Base-by-base conservation (phyloP, 2,888 invertebrate species). In the Gasteruption jaculator region DNA sequence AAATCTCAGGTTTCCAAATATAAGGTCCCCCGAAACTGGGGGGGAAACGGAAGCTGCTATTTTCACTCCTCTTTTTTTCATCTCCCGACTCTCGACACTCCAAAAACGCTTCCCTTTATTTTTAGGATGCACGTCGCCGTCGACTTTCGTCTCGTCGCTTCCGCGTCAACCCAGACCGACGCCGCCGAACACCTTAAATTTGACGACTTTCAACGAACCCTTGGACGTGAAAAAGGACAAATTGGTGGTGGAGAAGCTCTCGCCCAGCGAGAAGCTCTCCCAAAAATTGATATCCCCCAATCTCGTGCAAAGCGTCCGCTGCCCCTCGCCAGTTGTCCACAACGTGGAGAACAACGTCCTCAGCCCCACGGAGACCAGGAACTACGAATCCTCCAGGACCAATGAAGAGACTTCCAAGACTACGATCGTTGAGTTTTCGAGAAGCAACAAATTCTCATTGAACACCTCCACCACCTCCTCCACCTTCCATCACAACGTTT, bases 121-220 rank as follows among this genome's bases (percentile, higher is more conserved):
- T 22, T 5, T 48, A 65, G 64, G 56, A 21, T 56, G 54, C 36
- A 50, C 60, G n/a, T 61, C 65, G 38, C 56, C 49, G 73, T 78
- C 63, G 70, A 81, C 57, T 69, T 82, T 68, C 40, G 73, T 46
- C 72, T 77, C 63, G 71, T 81, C 56, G 71, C 78, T 67, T 39
- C 65, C 68, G 4, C 60, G 74, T 36, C 82, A 82, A 36, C 83
- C 83, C 16, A 74, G 86, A 61, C 89, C 89, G 2, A 86, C 87
- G 54, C 85, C 89, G 58, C 89, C 89, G 36, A 89, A 86, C 68
- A 89, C 89, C 24, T 72, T 90, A 48, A 89, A 86, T 72, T 78
- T 90, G 57, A 77, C 81, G 60, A 67, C 63, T 11, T 68, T 70
- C 52, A 70, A 70, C 51, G 70, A 70, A 45, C 70, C 70, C 1